Conservation (phyloP, 2,797 vertebrate genomes). For the Anabas testudineus region DNA sequence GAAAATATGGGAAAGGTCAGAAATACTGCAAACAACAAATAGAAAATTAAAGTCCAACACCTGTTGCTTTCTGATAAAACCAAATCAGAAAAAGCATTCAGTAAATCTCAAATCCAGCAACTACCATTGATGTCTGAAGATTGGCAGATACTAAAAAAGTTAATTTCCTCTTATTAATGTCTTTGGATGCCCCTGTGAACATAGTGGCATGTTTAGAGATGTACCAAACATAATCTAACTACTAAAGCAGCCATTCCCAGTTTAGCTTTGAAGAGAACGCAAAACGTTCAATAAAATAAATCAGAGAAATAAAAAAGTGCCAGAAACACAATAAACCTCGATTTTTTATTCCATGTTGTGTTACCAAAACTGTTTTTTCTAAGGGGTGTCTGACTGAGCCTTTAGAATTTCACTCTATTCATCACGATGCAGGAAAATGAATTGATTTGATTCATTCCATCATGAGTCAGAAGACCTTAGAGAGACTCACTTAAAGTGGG, state of each 20-base stretch:
- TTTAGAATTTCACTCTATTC: not conserved
- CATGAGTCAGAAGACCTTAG: constrained; percentile 7
- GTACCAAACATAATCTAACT: not conserved
- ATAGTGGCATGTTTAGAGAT: constrained; percentile 14
- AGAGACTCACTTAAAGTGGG: constrained; percentile 7
- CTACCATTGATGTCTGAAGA: constrained; percentile 3
- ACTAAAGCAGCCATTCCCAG: constrained; percentile 10
- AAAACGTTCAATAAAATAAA: constrained; percentile 3
- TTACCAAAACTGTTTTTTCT: not conserved
- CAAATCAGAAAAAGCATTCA: not conserved
- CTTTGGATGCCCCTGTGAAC: not conserved
- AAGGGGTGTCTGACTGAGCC: not conserved
- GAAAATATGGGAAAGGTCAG: not conserved
- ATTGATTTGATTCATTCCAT: constrained; percentile 12
- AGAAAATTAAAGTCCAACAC: not conserved
- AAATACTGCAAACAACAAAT: not conserved
- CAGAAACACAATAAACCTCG: not conserved
- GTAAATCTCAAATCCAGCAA: not conserved
- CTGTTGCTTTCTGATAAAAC: not conserved
- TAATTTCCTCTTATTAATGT: constrained; percentile 32
- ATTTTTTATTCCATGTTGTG: constrained; percentile 1
- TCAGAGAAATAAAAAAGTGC: constrained; percentile 2
- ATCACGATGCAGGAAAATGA: constrained; percentile 1
- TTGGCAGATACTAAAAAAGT: constrained; percentile 31
- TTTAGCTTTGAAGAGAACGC: constrained; percentile 1